Evolutionary conservation across 2,888 invertebrate species (phyloP), one percentile per base, ranked within the genome.

Genomic region (Macrophya alboannulata): DNA sequence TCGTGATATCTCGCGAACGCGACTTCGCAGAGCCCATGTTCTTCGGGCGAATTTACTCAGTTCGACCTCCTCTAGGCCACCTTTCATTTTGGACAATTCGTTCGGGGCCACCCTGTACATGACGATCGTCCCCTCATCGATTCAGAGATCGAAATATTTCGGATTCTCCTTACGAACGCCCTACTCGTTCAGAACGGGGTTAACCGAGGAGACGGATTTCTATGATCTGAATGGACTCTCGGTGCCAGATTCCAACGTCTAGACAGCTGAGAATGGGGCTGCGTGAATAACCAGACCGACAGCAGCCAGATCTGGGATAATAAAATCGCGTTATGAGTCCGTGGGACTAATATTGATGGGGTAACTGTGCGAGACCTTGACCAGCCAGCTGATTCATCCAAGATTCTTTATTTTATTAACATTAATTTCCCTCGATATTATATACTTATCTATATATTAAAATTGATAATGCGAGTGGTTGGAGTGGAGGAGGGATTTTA

Each of bases 171-270:
- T 2, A 31, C 95, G 95, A 90, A 94, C 95, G 0, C 95, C 95
- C 0, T 95, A 95, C 89, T 95, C 95, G 0, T 93, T 95, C 86
- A 55, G 5, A 95, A 95, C 88, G 95, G 95, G 0, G 91, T 95
- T 25, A 9, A 17, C 40, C 4, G 37, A 72, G n/a, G 31, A 72
- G 43, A 55, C 17, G 51, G 37, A 71, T 65, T 37, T 68, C 25
- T 37, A 25, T 25, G 12, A 31, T 12, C 68, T 17, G 40, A 40
- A 79, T 59, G 12, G 59, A 81, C 71, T 83, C 15, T 4, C 17
- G 72, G 31, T 82, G 48, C 68, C 68, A 48, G 31, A 83, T 83
- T 83, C 83, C 25, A 83, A 45, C 31, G 62, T 68, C 51, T 55
- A 77, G 77, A 77, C 77, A 43, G 8, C 48, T 76, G 10, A 43